Conservation (phyloP, 2,797 vertebrate species). For the Glossophaga mutica region DNA sequence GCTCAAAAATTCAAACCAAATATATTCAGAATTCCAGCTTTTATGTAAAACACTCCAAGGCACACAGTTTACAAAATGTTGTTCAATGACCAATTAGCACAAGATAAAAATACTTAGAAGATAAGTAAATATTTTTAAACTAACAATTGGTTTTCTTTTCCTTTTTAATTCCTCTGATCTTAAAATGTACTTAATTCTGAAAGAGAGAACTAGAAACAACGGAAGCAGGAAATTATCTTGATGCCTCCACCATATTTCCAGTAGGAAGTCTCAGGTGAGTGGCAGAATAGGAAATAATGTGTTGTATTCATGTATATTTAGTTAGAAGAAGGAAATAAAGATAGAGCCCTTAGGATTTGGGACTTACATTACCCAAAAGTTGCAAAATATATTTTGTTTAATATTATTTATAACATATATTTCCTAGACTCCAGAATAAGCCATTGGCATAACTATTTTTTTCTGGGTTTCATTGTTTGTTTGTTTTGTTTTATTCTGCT, state of each 20-base stretch:
- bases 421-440: not conserved
- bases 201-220: not conserved
- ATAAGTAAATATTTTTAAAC: constrained; percentile 37
- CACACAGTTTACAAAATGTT: not conserved
- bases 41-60: not conserved
- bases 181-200: constrained; percentile 23
- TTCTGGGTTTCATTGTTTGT: not conserved
- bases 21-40: not conserved
- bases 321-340: not conserved
- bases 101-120: constrained; percentile 1
- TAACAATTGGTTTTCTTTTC: not conserved
- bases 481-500: not conserved
- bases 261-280: not conserved
- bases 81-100: not conserved
- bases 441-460: not conserved
- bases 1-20: not conserved
- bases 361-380: not conserved
- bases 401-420: not conserved
- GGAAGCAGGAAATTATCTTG: not conserved
- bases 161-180: not conserved
- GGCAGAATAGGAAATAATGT: not conserved
- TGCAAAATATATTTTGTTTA: constrained; percentile 30
- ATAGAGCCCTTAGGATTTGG: not conserved
- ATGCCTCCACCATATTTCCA: not conserved
- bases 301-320: not conserved